A percentile compares a stretch with the other conserved stretches of the same genome.
Conservation (phyloP, 1,140 invertebrate species). For the Bombus polaris region DNA sequence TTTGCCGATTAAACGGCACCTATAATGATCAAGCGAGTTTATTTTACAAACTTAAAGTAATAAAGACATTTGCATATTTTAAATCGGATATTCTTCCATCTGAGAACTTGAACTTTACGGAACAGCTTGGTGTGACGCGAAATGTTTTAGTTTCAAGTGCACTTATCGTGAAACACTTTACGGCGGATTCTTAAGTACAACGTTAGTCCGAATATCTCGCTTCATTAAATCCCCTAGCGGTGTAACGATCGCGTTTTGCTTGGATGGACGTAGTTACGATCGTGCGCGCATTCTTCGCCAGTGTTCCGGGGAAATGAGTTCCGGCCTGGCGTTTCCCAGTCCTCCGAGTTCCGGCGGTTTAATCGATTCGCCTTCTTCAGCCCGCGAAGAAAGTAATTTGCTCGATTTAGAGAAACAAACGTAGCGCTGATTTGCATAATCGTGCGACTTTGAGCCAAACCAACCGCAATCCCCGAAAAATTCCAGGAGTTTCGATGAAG, state of each 20-base stretch:
- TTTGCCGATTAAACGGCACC: too few species aligned
- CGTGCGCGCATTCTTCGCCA: constrained; percentile 45
- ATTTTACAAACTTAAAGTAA: background rate
- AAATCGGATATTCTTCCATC: background rate
- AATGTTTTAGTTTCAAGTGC: background rate
- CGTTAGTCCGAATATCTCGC: constrained; percentile 1
- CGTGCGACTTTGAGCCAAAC: background rate
- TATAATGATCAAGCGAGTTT: too few species aligned
- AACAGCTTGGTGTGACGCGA: background rate
- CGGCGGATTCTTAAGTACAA: background rate
- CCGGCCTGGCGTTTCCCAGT: background rate
- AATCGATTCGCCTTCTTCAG: background rate
- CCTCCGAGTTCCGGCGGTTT: background rate
- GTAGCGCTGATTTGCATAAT: background rate
- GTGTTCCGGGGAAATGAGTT: constrained; percentile 13
- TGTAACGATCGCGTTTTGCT: constrained; percentile 44
- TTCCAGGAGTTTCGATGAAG: rapidly evolving
- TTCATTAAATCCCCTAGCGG: constrained; percentile 56
- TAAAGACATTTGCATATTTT: background rate
- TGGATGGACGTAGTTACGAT: constrained; percentile 20
- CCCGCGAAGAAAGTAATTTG: background rate
- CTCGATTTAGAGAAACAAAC: background rate
- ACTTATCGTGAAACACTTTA: background rate
- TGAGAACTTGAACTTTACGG: background rate
- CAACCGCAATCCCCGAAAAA: rapidly evolving